Evolutionary conservation across 1,140 invertebrate genomes (phyloP).

Genomic region (Helicoverpa armigera): DNA sequence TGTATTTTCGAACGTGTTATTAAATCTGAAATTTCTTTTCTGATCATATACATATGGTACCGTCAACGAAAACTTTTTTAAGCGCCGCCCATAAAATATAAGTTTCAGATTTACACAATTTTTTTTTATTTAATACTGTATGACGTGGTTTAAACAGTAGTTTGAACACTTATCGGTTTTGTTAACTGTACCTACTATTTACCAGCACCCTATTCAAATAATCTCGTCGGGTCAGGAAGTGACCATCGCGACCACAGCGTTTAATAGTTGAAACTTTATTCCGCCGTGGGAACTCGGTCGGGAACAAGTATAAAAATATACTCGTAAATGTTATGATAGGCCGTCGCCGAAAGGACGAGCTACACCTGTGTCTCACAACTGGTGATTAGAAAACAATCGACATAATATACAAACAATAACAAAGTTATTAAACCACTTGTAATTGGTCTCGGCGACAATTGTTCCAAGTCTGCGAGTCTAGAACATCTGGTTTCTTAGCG

Average conservation of each 20-base stretch:
- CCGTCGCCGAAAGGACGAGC: background rate
- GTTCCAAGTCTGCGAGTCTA: slow-evolving; percentile 5
- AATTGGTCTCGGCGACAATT: slow-evolving; percentile 10
- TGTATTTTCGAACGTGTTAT: too few species aligned
- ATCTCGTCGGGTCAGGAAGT: slow-evolving; percentile 23
- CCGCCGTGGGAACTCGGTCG: slow-evolving; percentile 8
- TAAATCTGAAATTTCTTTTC: too few species aligned
- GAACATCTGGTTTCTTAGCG: slow-evolving; percentile 2
- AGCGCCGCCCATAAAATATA: too few species aligned
- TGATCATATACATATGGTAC: too few species aligned
- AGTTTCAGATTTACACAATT: too few species aligned
- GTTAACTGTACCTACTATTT: slow-evolving; percentile 19
- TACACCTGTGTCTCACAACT: slow-evolving; percentile 15
- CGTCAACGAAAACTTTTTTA: too few species aligned
- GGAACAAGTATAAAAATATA: background rate
- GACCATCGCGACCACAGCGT: slow-evolving; percentile 1
- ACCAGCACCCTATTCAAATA: slow-evolving; percentile 26
- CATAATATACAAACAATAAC: slow-evolving; percentile 38
- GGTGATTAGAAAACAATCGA: slow-evolving; percentile 37
- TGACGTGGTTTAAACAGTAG: too few species aligned
- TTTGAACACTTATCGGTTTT: too few species aligned
- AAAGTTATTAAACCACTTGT: slow-evolving; percentile 11
- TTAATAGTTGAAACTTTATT: slow-evolving; percentile 26
- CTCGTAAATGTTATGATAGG: slow-evolving; percentile 14
- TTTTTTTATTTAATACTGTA: too few species aligned